Conservation (phyloP, 2,888 invertebrate species). For the Synergus japonicus region DNA sequence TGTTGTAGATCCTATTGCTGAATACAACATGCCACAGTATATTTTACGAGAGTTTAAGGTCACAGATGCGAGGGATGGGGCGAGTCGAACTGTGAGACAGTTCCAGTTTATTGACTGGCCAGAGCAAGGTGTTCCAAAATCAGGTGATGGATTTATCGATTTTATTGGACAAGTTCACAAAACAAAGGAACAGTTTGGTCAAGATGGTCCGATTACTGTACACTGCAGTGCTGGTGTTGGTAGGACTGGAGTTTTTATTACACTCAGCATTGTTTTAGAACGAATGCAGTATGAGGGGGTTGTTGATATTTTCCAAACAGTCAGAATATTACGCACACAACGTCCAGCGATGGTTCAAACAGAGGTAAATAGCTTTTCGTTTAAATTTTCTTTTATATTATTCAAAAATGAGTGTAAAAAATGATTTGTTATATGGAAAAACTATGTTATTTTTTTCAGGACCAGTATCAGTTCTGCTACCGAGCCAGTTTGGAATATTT, state of each 20-base stretch:
- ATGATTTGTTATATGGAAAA: neutral
- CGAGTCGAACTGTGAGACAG: conserved; percentile 96
- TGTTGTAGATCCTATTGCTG: conserved; percentile 99
- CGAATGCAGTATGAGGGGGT: conserved; percentile 99
- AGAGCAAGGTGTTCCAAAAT: conserved; percentile 97
- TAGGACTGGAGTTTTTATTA: conserved; percentile 98
- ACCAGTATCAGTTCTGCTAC: conserved; percentile 99
- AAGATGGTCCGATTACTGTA: conserved; percentile 99
- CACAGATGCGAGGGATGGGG: conserved; percentile 97
- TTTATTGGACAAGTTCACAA: conserved; percentile 99
- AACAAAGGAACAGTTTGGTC: conserved; percentile 99
- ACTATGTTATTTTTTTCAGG: conserved; percentile 80
- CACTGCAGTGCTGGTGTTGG: conserved; percentile 98
- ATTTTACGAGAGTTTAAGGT: conserved; percentile 99
- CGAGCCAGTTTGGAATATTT: conserved; percentile 98
- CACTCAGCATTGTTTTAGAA: conserved; percentile 97
- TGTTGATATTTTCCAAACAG: conserved; percentile 99
- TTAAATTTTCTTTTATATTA: neutral
- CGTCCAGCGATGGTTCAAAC: conserved; percentile 99
- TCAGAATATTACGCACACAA: conserved; percentile 97
- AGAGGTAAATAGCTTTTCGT: conserved; percentile 84
- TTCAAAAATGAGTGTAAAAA: neutral
- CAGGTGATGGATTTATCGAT: conserved; percentile 99
- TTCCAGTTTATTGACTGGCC: conserved; percentile 99
- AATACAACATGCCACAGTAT: conserved; percentile 99